Base-by-base conservation (phyloP, 2,888 invertebrate genomes). In the Heliconius ethilla region DNA sequence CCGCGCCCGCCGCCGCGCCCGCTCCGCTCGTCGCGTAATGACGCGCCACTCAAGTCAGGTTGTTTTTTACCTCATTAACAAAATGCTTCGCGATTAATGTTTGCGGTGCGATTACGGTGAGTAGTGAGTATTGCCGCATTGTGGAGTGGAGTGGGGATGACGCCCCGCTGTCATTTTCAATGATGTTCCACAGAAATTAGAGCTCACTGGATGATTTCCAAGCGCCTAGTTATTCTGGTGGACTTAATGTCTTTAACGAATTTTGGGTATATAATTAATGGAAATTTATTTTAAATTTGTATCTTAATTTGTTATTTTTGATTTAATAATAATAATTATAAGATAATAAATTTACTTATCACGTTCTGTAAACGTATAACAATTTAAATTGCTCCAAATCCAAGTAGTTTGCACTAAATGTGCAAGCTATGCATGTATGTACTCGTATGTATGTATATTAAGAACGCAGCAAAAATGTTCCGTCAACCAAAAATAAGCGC, bases 41-140 rank as follows among this genome's bases (percentile, higher is more conserved):
- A 91, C 87, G 88, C 87, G 85, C 84, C 87, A 88, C 90, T 90
- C 87, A 86, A 88, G 81, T 85, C 81, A 81, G 79, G 82, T 85
- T 84, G 83, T 91, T 91, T 91, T 91, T 91, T 90, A 89, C 90
- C 90, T 93, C 92, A 92, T 92, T 93, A 93, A 90, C 89, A 90
- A 89, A 85, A 85, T 82, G 85, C 83, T 84, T 83, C 79, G 83
- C 84, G 81, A 84, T 84, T 84, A 84, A 85, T 85, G 82, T 84
- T 84, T 82, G 83, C 82, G 79, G 80, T 80, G 80, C 81, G 82
- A 83, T 84, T 83, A 85, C 82, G 82, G 81, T 81, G 82, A 83
- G 83, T 82, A 81, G 80, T 81, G 82, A 83, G 83, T 82, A 81
- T 82, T 80, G 81, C 81, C 81, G 82, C 82, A 84, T 83, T 84